Conservation (phyloP, 2,888 invertebrate species). For the Cephalotes varians region DNA sequence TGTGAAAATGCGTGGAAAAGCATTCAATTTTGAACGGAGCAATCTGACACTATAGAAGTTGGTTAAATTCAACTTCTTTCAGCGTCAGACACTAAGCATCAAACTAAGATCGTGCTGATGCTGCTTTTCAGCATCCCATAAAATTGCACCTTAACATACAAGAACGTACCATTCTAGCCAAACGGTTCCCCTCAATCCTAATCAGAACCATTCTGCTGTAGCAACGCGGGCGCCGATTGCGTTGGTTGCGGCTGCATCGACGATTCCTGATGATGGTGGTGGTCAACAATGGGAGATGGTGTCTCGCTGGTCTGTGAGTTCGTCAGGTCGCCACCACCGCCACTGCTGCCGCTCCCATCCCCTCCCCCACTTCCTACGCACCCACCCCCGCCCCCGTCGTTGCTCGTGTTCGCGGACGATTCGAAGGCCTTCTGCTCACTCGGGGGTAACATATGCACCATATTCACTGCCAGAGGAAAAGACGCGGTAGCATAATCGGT, state of each 20-base stretch:
- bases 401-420: conserved; percentile 87
- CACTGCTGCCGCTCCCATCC: conserved; percentile 86
- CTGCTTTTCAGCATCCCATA: no score
- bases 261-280: conserved; percentile 75
- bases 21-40: no score
- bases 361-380: conserved; percentile 86
- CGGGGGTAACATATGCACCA: conserved; percentile 94
- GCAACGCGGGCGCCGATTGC: conserved; percentile 88
- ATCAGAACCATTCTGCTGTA: conserved; percentile 94
- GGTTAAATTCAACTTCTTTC: no score
- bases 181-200: conserved; percentile 83
- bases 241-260: conserved; percentile 87
- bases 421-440: conserved; percentile 91
- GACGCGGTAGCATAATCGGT: conserved; percentile 87
- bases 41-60: no score
- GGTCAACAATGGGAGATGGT: conserved; percentile 80
- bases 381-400: conserved; percentile 87
- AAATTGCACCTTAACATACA: no score
- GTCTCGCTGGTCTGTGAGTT: conserved; percentile 74
- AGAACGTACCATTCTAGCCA: conserved; percentile 46
- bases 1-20: no score
- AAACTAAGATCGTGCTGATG: no score
- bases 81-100: no score
- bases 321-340: conserved; percentile 85
- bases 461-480: conserved; percentile 94